These are phyloP conservation scores for Spongilla lacustris DNA, from an alignment of 37 sponge, comb jelly and placozoan genomes.

Conservation along the genomic window DNA sequence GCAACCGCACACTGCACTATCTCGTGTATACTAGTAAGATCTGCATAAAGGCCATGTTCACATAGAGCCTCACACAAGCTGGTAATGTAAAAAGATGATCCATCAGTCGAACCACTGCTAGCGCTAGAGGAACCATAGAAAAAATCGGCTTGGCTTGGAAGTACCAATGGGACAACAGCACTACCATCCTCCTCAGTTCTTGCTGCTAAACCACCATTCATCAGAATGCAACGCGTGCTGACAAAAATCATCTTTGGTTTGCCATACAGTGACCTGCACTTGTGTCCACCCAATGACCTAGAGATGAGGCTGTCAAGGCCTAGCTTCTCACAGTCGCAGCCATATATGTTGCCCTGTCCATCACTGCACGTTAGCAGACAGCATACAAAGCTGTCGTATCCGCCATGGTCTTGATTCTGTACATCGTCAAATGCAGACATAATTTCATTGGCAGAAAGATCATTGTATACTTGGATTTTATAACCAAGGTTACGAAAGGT, in stretches of 20 bases:
- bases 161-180: not conserved
- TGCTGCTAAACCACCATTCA: not conserved
- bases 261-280: conserved; percentile 37
- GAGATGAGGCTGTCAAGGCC: conserved; percentile 28
- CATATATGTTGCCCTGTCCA: conserved; percentile 56
- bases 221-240: not conserved
- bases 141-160: conserved; percentile 63
- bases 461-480: conserved; percentile 33
- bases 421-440: conserved; percentile 32
- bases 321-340: conserved; percentile 60
- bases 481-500: conserved; percentile 58
- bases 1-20: not conserved
- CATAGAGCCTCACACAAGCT: conserved; percentile 42
- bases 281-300: conserved; percentile 15
- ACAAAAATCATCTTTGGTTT: conserved; percentile 93
- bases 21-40: conserved; percentile 18
- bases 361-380: conserved; percentile 86
- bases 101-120: conserved; percentile 3
- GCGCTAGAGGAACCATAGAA: conserved; percentile 44
- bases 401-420: conserved; percentile 25
- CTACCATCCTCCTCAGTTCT: not conserved
- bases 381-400: conserved; percentile 75
- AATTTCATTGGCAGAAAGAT: conserved; percentile 44
- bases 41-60: not conserved
- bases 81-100: conserved; percentile 50